phyloP scores from a whole-genome alignment of 2,113 vertebrate genomes.

The Prochilodus magdalenae region DNA sequence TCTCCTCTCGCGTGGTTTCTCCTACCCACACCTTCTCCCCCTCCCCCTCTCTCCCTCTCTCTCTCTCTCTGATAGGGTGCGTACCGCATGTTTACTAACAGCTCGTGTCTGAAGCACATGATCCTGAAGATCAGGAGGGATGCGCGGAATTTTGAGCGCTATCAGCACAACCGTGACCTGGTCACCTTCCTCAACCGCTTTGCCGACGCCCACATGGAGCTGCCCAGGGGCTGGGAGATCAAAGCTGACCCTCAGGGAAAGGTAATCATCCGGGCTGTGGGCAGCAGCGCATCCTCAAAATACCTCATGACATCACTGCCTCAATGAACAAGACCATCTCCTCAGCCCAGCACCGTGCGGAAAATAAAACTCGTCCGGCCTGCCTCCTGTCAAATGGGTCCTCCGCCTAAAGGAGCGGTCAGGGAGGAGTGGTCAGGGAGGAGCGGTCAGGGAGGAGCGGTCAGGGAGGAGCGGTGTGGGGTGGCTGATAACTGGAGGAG shows the following conservation, averaged over 20 bases:
- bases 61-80: conserved; percentile 75
- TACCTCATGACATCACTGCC: too few species aligned
- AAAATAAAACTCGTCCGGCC: too few species aligned
- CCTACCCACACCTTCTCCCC: background rate
- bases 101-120: conserved; percentile 92
- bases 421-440: too few species aligned
- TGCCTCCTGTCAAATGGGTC: too few species aligned
- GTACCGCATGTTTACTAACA: conserved; percentile 90
- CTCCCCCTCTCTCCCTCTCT: background rate
- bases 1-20: too few species aligned
- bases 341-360: too few species aligned
- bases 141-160: conserved; percentile 88
- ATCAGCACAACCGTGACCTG: conserved; percentile 90
- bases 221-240: conserved; percentile 90
- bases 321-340: too few species aligned
- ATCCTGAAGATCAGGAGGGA: conserved; percentile 88
- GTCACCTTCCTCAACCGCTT: conserved; percentile 92
- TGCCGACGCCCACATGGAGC: conserved; percentile 83
- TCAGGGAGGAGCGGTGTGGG: too few species aligned
- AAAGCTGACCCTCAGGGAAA: conserved; percentile 91
- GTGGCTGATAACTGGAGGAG: too few species aligned
- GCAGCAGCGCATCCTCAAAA: too few species aligned
- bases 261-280: conserved; percentile 65
- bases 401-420: too few species aligned
- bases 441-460: too few species aligned